These are phyloP conservation scores for Brachionus manjavacas DNA, from an alignment of 1,140 invertebrate species.

Conservation along the genomic window DNA sequence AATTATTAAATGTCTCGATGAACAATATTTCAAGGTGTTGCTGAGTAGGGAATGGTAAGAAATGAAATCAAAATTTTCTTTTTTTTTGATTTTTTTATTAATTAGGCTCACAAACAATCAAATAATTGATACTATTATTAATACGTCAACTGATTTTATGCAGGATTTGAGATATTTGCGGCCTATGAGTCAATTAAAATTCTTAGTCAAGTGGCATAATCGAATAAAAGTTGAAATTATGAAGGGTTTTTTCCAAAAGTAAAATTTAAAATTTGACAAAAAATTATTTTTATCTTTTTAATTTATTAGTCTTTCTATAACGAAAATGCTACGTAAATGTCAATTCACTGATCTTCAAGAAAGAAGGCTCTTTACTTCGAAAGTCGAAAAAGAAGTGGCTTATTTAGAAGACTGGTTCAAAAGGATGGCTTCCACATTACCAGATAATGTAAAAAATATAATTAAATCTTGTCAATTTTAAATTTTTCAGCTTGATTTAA, in stretches of 20 bases:
- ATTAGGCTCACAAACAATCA: not conserved
- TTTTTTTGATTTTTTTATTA: not conserved
- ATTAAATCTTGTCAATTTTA: not conserved
- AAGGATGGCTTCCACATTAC: not conserved
- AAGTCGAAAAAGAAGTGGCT: constrained; percentile 2
- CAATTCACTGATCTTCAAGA: constrained; percentile 11
- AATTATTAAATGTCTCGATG: constrained; percentile 29
- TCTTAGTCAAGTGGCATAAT: constrained; percentile 29
- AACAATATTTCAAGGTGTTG: constrained; percentile 36
- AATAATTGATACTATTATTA: constrained; percentile 11
- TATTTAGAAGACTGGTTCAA: constrained; percentile 28
- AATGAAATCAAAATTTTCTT: not conserved
- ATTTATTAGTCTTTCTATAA: not conserved
- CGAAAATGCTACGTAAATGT: constrained; percentile 5
- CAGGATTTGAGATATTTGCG: constrained; percentile 15
- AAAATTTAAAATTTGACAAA: not conserved
- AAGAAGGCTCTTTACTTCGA: not conserved
- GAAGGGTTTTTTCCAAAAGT: constrained; percentile 42
- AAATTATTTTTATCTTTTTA: not conserved
- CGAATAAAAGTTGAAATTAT: constrained; percentile 38
- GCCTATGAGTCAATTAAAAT: not conserved
- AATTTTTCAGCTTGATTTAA: too few relatives aligned
- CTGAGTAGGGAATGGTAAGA: constrained; percentile 15
- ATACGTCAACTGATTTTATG: constrained; percentile 35
- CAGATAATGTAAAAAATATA: not conserved